Evolutionary conservation across 2,888 invertebrate genomes (phyloP).

Genomic region (Barypeithes pellucidus): DNA sequence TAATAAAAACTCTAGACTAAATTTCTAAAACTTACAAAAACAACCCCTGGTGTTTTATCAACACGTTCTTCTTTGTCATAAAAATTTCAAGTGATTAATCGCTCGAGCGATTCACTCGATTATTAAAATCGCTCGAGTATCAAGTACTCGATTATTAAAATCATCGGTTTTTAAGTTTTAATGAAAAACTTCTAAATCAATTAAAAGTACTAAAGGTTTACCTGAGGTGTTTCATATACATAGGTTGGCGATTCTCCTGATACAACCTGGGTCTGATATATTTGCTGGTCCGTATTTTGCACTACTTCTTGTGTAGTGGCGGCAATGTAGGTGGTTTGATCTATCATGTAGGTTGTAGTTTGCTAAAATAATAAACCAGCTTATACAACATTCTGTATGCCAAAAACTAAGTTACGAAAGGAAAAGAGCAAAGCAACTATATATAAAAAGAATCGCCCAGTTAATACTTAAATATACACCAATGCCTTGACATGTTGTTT

Average conservation of each 20-base stretch:
- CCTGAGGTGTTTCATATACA: slow-evolving; percentile 21
- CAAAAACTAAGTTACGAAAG: not conserved
- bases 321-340: slow-evolving; percentile 15
- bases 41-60: too few relatives aligned
- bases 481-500: too few relatives aligned
- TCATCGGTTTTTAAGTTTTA: too few relatives aligned
- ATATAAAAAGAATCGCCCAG: slow-evolving; percentile 4
- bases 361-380: slow-evolving; percentile 20
- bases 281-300: not conserved
- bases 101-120: too few relatives aligned
- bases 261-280: not conserved
- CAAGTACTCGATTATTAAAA: too few relatives aligned
- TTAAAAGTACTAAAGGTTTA: not conserved
- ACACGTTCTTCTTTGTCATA: too few relatives aligned
- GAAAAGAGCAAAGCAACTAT: slow-evolving; percentile 10
- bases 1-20: too few relatives aligned
- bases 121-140: too few relatives aligned
- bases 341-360: slow-evolving; percentile 14
- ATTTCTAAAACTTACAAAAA: too few relatives aligned
- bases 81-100: too few relatives aligned
- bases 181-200: too few relatives aligned
- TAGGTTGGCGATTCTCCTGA: slow-evolving; percentile 11
- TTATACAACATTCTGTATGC: not conserved
- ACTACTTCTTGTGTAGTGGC: slow-evolving; percentile 11
- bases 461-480: not conserved